Base-by-base conservation (phyloP, 2,797 vertebrate genomes). In the Pterois miles region DNA sequence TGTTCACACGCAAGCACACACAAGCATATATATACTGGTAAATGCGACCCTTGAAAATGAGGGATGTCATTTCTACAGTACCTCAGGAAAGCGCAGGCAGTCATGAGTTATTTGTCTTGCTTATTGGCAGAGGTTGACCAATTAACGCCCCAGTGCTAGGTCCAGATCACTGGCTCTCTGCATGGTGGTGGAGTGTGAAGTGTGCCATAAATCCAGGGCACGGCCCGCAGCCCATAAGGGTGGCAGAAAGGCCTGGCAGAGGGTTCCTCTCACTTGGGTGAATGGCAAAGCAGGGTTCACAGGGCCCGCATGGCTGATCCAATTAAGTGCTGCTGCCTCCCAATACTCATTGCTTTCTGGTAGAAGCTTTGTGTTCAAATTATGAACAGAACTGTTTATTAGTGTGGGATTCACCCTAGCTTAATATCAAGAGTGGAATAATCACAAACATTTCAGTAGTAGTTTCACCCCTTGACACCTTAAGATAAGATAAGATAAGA, bases 201-300 rank as follows among this genome's bases (percentile, higher is more conserved):
- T 93, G 87, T 89, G 78, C 84, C 89, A 95, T 94, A 94, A 94
- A 95, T 95, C 93, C 81, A 87, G 88, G 83, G 84, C 88, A 90
- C 25, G 83, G 82, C 88, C 91, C 82, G 65, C 80, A 85, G 88
- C 87, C 86, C 86, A 89, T 86, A 81, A 86, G 88, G 89, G 86
- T 87, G 85, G 82, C 89, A 89, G 83, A 87, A 81, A 89, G 82
- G 81, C 78, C 87, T 91, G 87, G 90, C 88, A 89, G 31, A 82
- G 74, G 58, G 71, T 73, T 81, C 23, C 66, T 91, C 83, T 90
- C 82, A 81, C 80, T 85, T 82, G 53, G 76, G 74, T 84, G 83
- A 81, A 86, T 80, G 80, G 78, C 79, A 80, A 87, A 80, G 78
- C 56, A 72, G 83, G 71, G 79, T 85, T 88, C 84, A 81, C 81